A percentile compares a stretch with the other conserved stretches of the same genome.
phyloP scores from a whole-genome alignment of 2,888 invertebrate genomes.

The Drosophila parthenogenetica region DNA sequence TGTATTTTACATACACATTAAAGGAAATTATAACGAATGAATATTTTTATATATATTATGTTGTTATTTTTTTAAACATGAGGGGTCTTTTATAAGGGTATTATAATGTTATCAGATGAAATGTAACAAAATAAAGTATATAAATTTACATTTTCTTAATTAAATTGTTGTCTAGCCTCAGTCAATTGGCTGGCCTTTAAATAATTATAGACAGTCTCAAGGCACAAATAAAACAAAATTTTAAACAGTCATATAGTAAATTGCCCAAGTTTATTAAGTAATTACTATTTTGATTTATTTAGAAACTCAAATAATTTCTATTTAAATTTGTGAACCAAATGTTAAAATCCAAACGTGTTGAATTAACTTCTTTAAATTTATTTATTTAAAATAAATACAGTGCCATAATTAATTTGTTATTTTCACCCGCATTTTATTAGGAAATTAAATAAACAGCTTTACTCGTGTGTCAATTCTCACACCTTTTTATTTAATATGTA shows the following conservation, averaged over 20 bases:
- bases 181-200: constrained; percentile 40
- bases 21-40: too few species aligned
- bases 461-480: neutral
- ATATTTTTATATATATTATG: too few species aligned
- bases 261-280: constrained; percentile 26
- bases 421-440: constrained; percentile 5
- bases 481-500: constrained; percentile 23
- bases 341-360: neutral
- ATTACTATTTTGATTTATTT: constrained; percentile 27
- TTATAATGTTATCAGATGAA: neutral
- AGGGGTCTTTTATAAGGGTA: neutral
- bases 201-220: constrained; percentile 52
- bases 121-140: constrained; percentile 12
- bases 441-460: constrained; percentile 2
- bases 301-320: neutral
- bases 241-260: constrained; percentile 6
- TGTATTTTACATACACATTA: neutral
- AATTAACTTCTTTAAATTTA: too few species aligned
- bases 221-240: neutral
- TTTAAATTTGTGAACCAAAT: neutral
- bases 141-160: constrained; percentile 1
- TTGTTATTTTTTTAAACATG: neutral
- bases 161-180: constrained; percentile 12
- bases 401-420: constrained; percentile 1
- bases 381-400: neutral